These are phyloP conservation scores for Sipunculus nudus DNA, from an alignment of 2,888 invertebrate genomes.

Conservation along the genomic window DNA sequence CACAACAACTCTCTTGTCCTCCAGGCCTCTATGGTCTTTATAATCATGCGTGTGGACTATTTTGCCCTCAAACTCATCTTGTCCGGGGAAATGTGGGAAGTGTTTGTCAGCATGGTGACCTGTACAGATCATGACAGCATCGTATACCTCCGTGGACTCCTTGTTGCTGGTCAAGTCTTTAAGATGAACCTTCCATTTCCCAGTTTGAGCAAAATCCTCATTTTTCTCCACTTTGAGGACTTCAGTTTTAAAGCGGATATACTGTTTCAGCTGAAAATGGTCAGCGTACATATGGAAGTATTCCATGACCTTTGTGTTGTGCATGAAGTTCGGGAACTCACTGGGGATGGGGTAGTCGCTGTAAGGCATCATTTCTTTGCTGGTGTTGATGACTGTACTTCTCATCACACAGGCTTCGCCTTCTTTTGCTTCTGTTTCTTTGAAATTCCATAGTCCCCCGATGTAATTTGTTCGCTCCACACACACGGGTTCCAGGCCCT, in stretches of 20 bases:
- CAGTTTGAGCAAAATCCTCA: conserved; percentile 50
- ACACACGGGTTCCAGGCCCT: conserved; percentile 52
- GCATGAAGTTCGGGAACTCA: conserved; percentile 63
- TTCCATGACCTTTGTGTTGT: conserved; percentile 56
- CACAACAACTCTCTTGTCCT: conserved; percentile 65
- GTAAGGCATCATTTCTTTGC: conserved; percentile 59
- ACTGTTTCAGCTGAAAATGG: conserved; percentile 51
- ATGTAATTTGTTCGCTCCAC: conserved; percentile 50
- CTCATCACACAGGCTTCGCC: conserved; percentile 53
- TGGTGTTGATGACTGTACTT: conserved; percentile 57
- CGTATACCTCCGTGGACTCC: conserved; percentile 45
- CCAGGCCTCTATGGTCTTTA: conserved; percentile 47
- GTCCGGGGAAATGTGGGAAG: conserved; percentile 46
- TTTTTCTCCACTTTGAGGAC: conserved; percentile 35
- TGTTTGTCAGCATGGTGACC: conserved; percentile 49
- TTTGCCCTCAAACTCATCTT: conserved; percentile 51
- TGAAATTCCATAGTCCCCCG: conserved; percentile 57
- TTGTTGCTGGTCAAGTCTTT: conserved; percentile 47
- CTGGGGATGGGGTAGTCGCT: conserved; percentile 64
- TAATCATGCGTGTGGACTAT: conserved; percentile 57
- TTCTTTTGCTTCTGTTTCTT: conserved; percentile 33
- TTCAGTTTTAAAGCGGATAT: conserved; percentile 56
- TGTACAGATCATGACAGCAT: conserved; percentile 57
- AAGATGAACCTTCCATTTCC: conserved; percentile 56
- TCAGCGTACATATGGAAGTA: conserved; percentile 38